Base-by-base conservation (phyloP, 2,888 invertebrate genomes). In the Andrena praecox region DNA sequence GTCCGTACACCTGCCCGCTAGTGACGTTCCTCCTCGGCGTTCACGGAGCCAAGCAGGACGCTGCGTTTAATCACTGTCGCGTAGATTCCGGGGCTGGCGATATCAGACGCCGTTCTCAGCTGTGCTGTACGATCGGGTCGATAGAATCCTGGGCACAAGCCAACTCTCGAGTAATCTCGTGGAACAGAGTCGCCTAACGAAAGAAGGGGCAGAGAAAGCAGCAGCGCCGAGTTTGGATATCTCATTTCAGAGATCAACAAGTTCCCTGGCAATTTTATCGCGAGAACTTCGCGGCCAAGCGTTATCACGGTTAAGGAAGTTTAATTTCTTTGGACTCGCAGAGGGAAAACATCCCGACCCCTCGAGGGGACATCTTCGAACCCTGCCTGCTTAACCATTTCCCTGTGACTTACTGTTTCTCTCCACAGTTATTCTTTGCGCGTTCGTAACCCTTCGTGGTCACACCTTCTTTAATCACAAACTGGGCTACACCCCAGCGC, bases 1-100 rank as follows among this genome's bases (percentile, higher is more conserved):
- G 77, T 77, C 79, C 83, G 52, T 74, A 48, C 86, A 87, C 83
- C 78, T 87, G 87, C 64, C 33, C 62, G 52, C 29, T 1, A 42
- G 42, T 1, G 42, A 5, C 42, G 16, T 16, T 16, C 16, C 16
- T 16, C 42, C 12, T 42, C 16, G 42, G 42, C 42, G 42, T 4
- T 42, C 16, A 0, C 12, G 20, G 48, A 24, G n/a, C 24, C 6
- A 10, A 10, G 20, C 54, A 16, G 52, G 67, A 66, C 31, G 29
- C 7, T 16, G 16, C 56, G 63, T 27, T 70, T 76, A 66, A 80
- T 80, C 78, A 12, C 20, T 35, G 52, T 7, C 42, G 35, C 54
- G 71, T 85, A 73, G 68, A 76, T 70, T 64, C 42, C 35, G 64
- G 1, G 52, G 63, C 70, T 68, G 63, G 52, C 67, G 50, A 85